Evolutionary conservation across 2,888 invertebrate genomes (phyloP).

Genomic region (Melieria picta): DNA sequence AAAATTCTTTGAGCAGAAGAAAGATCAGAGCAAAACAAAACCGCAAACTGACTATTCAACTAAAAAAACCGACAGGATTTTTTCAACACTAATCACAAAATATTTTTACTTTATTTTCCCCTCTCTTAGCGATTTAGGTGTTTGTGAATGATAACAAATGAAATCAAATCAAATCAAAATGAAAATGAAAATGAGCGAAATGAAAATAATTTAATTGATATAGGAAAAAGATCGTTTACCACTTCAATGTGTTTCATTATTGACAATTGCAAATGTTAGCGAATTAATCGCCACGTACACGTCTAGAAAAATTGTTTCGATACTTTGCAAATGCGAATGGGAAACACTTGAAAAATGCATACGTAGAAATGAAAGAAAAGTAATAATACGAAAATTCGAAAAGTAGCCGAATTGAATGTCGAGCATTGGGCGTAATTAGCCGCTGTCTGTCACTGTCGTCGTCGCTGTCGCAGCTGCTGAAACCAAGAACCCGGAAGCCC

Average conservation of each 20-base stretch:
- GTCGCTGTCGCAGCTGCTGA: slow-evolving; percentile 9
- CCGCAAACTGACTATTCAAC: slow-evolving; percentile 38
- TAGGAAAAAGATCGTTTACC: slow-evolving; percentile 11
- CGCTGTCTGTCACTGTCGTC: neutral
- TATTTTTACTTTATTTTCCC: slow-evolving; percentile 66
- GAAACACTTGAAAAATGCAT: slow-evolving; percentile 28
- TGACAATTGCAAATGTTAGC: slow-evolving; percentile 36
- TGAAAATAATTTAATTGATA: too few species aligned
- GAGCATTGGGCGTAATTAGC: too few species aligned
- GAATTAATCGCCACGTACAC: slow-evolving; percentile 11
- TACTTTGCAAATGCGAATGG: slow-evolving; percentile 31
- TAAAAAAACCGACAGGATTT: slow-evolving; percentile 48
- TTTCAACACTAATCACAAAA: slow-evolving; percentile 63
- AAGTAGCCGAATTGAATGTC: slow-evolving; percentile 19
- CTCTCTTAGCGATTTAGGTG: slow-evolving; percentile 67
- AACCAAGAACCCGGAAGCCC: slow-evolving; percentile 17
- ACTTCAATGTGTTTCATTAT: slow-evolving; percentile 38
- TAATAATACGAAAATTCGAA: slow-evolving; percentile 32
- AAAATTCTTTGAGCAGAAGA: slow-evolving; percentile 4
- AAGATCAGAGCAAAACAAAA: slow-evolving; percentile 38
- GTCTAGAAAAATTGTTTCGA: slow-evolving; percentile 13
- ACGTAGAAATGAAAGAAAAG: slow-evolving; percentile 16
- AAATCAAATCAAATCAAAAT: slow-evolving; percentile 41
- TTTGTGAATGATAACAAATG: slow-evolving; percentile 45
- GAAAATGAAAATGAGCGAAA: slow-evolving; percentile 34